Percentiles rank a stretch among this genome's conserved stretches.
Conservation (phyloP, 1,140 invertebrate species). For the Drosophila sechellia region DNA sequence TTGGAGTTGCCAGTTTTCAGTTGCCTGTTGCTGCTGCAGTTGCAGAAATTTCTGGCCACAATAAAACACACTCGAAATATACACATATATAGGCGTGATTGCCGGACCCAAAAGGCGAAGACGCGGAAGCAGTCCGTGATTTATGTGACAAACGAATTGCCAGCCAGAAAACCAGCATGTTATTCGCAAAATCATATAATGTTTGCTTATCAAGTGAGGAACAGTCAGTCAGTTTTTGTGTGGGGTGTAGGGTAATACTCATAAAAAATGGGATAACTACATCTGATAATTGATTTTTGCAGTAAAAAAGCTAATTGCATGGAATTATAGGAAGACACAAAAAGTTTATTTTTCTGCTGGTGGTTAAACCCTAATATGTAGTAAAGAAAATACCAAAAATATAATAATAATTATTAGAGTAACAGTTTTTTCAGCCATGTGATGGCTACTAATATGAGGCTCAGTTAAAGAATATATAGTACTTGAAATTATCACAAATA, state of each 20-base stretch:
- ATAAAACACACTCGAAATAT: conserved; percentile 28
- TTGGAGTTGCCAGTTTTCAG: conserved; percentile 38
- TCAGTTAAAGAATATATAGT: not conserved
- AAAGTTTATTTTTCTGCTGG: not conserved
- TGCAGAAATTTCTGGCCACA: conserved; percentile 24
- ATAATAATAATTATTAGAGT: too few species aligned
- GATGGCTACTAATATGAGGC: not conserved
- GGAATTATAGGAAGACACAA: not conserved
- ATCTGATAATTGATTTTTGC: conserved; percentile 1
- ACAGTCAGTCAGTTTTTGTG: not conserved
- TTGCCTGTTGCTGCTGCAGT: conserved; percentile 21
- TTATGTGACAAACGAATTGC: conserved; percentile 22
- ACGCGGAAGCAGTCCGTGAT: conserved; percentile 28
- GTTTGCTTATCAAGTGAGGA: not conserved
- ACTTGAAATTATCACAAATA: too few species aligned
- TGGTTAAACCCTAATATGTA: too few species aligned
- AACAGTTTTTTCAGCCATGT: too few species aligned
- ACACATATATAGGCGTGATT: conserved; percentile 16
- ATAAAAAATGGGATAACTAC: conserved; percentile 1
- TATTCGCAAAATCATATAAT: conserved; percentile 11
- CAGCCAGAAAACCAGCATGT: not conserved
- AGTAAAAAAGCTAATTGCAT: not conserved
- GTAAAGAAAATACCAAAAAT: too few species aligned
- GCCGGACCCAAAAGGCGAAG: conserved; percentile 30
- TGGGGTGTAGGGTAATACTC: not conserved